Base-by-base conservation (phyloP, 2,888 invertebrate species). In the Thelaira solivaga region DNA sequence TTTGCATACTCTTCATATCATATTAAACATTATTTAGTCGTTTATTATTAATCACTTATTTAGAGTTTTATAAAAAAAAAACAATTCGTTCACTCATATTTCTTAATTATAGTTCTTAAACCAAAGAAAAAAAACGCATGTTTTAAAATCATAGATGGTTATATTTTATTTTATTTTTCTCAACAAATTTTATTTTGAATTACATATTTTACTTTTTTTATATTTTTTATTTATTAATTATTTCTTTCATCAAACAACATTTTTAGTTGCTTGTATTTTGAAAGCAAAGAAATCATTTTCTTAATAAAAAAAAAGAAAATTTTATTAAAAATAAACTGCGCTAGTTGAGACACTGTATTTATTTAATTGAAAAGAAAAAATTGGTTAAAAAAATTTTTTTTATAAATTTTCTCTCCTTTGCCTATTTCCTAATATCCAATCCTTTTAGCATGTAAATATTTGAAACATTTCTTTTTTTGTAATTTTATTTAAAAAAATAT, bases 301-400 rank as follows among this genome's bases (percentile, higher is more conserved):
- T 36, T 73, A 26, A 31, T 24, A 65, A 36, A 55, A 49, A 62
- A 24, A 51, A 43, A 71, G 16, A 73, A 45, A 71, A 39, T 57
- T 59, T 41, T 11, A 51, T 43, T 47, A 47, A 59, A 24, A 71
- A 62, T 61, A 67, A 82, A 78, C 65, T 80, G 78, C 82, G 87
- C 88, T 87, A 85, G 86, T 87, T 88, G 88, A 88, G 87, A 87
- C 87, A 87, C 87, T 88, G 82, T 80, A 78, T 76, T 77, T 62
- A 53, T 47, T 80, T 74, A 55, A 11, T 11, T 22, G 13, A 55
- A 20, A 18, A 29, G 36, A 51, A 16, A n/a, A 20, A 64, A 26
- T 10, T n/a, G n/a, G n/a, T n/a, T n/a, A n/a, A 31, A 41, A 22
- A 45, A 64, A 43, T 57, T 39, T 31, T 8, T 59, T 47, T 39